Evolutionary conservation across 2,797 vertebrate species (phyloP), one percentile per base, ranked within the genome.

Genomic region (Delichon dasypus): DNA sequence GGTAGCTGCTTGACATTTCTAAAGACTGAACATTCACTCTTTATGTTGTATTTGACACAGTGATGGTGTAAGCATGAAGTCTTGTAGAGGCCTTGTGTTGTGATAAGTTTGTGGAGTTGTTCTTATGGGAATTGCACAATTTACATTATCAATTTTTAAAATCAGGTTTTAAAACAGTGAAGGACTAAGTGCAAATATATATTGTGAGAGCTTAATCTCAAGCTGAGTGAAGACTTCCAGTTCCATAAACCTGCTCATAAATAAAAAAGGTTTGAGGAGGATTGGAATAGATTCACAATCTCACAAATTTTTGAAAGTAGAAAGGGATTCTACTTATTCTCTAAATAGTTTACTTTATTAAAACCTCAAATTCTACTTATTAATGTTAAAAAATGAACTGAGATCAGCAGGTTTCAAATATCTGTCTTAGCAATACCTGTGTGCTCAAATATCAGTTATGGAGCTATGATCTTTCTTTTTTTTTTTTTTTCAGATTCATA

Each of bases 21-120:
- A 50, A 60, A 72, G 32, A 29, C 2, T 0, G 17, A 45, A 48
- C 3, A 2, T 29, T 78, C 3, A 26, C 4, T 40, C 36, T 55
- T 67, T 60, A 4, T 16, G 42, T 60, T 60, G 18, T 4, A 16
- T 72, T 72, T 86, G 45, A 36, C 22, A 34, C 8, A 50, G 65
- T 40, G 61, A 10, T 58, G 4, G 2, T 55, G 5, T 20, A 44
- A 74, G 7, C n/a, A 40, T 32, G 16, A 83, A 38, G 5, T 29
- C 26, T 42, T 66, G 25, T 36, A 65, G 45, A 78, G 38, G 2
- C 29, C 27, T 60, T 65, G 27, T 22, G 20, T 51, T 71, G 9
- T 22, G 22, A 0, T 38, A 38, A 62, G 7, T 26, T 48, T 45
- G 16, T 40, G 30, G 27, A 22, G 3, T 20, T 1, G 1, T 48